These are phyloP conservation scores for Macrocentrus cingulum DNA, from an alignment of 1,140 invertebrate genomes.

Conservation along the genomic window DNA sequence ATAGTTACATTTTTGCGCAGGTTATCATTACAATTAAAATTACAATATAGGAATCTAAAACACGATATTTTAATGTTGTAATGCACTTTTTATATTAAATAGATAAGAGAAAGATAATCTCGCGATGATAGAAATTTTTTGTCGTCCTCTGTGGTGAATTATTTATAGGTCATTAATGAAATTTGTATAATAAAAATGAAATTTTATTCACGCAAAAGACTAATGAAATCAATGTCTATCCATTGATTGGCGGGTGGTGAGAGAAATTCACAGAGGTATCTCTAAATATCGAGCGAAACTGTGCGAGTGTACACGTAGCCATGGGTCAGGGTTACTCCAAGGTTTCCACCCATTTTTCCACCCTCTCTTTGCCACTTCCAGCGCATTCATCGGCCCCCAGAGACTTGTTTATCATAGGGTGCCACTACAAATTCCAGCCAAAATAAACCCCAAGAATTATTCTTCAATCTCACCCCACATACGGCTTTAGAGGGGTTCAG, in stretches of 20 bases:
- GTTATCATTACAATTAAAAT: too few relatives aligned
- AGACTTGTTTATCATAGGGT: conserved; percentile 11
- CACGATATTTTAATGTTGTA: too few relatives aligned
- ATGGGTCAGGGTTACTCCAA: conserved; percentile 29
- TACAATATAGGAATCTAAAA: too few relatives aligned
- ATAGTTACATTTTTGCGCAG: too few relatives aligned
- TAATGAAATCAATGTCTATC: neutral
- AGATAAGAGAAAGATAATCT: too few relatives aligned
- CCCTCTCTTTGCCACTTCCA: conserved; percentile 7
- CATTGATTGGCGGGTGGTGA: neutral
- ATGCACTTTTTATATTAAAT: too few relatives aligned
- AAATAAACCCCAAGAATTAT: too few relatives aligned
- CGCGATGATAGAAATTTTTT: too few relatives aligned
- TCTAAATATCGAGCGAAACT: conserved; percentile 12
- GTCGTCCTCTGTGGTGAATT: too few relatives aligned
- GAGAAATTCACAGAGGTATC: conserved; percentile 13
- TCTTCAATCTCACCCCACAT: too few relatives aligned
- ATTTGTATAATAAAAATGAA: conserved; percentile 2
- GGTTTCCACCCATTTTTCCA: conserved; percentile 22
- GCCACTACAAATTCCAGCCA: neutral
- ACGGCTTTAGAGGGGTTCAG: too few relatives aligned
- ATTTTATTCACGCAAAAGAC: neutral
- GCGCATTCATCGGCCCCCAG: conserved; percentile 7
- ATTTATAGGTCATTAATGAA: neutral
- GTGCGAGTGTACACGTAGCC: conserved; percentile 5